phyloP scores from a whole-genome alignment of 2,113 vertebrate genomes.

The Thunnus thynnus region DNA sequence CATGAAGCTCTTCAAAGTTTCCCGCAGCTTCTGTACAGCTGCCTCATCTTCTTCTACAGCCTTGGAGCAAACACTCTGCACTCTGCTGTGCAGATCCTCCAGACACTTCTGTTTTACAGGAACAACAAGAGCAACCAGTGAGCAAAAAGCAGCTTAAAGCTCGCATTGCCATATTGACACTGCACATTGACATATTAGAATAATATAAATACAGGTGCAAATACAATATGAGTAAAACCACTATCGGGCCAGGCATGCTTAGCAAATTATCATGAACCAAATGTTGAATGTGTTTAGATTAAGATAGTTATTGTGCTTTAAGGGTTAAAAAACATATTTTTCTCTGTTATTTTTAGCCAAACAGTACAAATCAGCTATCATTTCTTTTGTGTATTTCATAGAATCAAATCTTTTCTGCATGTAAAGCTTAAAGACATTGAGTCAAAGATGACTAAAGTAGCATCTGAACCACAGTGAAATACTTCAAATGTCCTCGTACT shows the following conservation, averaged over 20 bases:
- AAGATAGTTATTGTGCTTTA: too few species aligned
- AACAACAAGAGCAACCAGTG: conserved; percentile 4
- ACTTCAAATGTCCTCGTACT: too few species aligned
- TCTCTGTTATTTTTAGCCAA: too few species aligned
- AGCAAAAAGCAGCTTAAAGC: not conserved
- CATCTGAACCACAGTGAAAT: too few species aligned
- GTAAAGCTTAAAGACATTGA: too few species aligned
- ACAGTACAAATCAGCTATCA: too few species aligned
- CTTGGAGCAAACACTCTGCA: conserved; percentile 73
- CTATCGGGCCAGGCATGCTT: not conserved
- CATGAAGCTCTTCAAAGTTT: conserved; percentile 68
- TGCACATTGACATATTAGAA: not conserved
- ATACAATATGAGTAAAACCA: not conserved
- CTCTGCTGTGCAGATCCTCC: conserved; percentile 71
- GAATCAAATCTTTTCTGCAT: too few species aligned
- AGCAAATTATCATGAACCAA: not conserved
- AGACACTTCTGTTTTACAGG: conserved; percentile 72
- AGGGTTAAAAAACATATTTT: too few species aligned
- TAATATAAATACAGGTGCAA: not conserved
- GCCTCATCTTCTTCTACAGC: conserved; percentile 74
- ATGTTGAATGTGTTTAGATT: not conserved
- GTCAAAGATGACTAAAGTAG: too few species aligned
- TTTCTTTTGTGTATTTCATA: too few species aligned
- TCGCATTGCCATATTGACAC: not conserved
- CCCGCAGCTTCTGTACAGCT: conserved; percentile 65